phyloP scores from a whole-genome alignment of 2,888 invertebrate genomes.

The Cheilosia impressa region DNA sequence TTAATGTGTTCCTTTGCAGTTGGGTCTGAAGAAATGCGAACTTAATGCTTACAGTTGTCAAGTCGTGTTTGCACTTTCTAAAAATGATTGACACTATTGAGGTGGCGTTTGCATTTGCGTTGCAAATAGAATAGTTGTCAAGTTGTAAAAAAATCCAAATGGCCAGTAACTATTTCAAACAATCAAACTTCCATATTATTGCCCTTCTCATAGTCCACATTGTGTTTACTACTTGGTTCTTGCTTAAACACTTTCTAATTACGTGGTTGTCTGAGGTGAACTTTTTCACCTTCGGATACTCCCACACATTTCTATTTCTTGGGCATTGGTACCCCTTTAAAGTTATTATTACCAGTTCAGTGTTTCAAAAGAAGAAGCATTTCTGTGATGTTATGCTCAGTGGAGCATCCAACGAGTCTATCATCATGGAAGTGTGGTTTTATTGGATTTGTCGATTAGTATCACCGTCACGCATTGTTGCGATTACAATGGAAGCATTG shows the following conservation, averaged over 20 bases:
- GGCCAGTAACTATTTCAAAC: too few species aligned
- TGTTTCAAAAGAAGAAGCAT: constrained; percentile 44
- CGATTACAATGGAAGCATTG: constrained; percentile 18
- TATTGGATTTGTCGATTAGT: constrained; percentile 52
- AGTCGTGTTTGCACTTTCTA: constrained; percentile 59
- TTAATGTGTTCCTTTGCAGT: background rate
- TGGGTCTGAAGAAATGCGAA: constrained; percentile 20
- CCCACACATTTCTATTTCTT: background rate
- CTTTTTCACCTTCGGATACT: background rate
- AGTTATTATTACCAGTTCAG: constrained; percentile 35
- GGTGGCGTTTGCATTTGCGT: background rate
- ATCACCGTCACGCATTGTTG: constrained; percentile 67
- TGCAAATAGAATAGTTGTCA: background rate
- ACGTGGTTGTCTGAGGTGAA: background rate
- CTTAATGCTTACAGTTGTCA: background rate
- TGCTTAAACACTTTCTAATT: background rate
- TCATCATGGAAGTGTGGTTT: constrained; percentile 37
- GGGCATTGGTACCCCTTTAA: constrained; percentile 32
- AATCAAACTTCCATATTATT: too few species aligned
- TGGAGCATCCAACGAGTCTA: constrained; percentile 39
- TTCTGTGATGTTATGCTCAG: constrained; percentile 63
- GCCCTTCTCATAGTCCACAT: too few species aligned
- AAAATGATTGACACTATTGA: background rate
- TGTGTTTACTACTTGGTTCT: background rate
- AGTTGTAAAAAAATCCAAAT: background rate